phyloP scores from a whole-genome alignment of 2,797 vertebrate species.

The Distichodus sexfasciatus region DNA sequence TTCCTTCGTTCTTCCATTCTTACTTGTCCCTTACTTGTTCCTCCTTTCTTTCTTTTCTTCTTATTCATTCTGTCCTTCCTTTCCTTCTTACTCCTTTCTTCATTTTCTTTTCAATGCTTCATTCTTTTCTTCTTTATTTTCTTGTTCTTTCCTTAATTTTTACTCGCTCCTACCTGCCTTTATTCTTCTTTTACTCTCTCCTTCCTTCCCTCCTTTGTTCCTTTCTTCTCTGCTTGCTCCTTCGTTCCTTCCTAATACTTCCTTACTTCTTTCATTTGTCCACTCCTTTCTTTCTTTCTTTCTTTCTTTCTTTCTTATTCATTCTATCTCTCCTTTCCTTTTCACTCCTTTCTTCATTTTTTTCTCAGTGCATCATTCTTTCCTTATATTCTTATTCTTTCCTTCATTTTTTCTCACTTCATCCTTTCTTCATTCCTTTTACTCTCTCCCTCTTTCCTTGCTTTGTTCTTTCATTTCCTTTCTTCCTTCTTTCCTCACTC shows the following conservation, averaged over 20 bases:
- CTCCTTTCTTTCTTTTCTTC: conserved; percentile 14
- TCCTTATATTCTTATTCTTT: conserved; percentile 22
- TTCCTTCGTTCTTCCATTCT: not conserved
- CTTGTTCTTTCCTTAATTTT: not conserved
- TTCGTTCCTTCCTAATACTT: too few species aligned
- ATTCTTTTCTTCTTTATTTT: not conserved
- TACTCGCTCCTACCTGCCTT: too few species aligned
- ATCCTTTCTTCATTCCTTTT: not conserved
- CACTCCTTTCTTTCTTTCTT: not conserved
- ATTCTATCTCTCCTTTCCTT: not conserved
- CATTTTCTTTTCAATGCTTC: not conserved
- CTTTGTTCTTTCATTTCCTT: not conserved
- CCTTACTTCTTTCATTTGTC: too few species aligned
- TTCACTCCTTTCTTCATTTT: too few species aligned
- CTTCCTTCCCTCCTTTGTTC: too few species aligned
- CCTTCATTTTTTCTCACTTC: not conserved
- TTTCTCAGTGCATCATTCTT: not conserved
- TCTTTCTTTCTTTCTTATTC: not conserved
- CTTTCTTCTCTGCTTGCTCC: too few species aligned
- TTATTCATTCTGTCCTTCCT: not conserved
- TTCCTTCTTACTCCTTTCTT: not conserved
- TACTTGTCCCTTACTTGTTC: not conserved
- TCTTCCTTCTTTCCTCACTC: not conserved
- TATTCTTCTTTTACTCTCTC: too few species aligned
- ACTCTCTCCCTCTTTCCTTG: not conserved